A percentile compares a stretch with the other conserved stretches of the same genome.
These are phyloP conservation scores for Anableps anableps DNA, from an alignment of 2,797 vertebrate species.

Conservation along the genomic window DNA sequence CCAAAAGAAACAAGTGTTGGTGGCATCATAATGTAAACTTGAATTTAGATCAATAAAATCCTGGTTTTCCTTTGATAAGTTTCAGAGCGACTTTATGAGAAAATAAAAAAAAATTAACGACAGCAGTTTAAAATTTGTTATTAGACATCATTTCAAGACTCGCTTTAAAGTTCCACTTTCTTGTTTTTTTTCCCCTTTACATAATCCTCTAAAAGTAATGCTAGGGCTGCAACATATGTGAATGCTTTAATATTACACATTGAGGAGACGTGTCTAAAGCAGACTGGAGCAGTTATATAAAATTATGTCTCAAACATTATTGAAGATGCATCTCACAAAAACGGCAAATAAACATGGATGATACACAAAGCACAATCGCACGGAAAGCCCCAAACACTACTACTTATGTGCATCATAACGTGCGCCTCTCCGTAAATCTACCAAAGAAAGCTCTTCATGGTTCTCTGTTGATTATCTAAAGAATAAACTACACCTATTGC, in stretches of 20 bases:
- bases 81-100: not conserved
- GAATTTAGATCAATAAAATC: conserved; percentile 25
- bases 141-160: not conserved
- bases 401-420: not conserved
- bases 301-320: not conserved
- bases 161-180: not conserved
- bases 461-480: not conserved
- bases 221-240: too few species aligned
- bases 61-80: not conserved
- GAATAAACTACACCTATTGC: conserved; percentile 5
- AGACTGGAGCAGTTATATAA: not conserved
- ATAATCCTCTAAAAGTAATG: not conserved
- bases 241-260: not conserved
- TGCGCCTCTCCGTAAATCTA: not conserved
- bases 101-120: not conserved
- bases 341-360: not conserved
- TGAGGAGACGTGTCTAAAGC: not conserved
- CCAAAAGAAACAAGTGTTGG: conserved; percentile 8
- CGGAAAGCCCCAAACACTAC: not conserved
- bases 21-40: conserved; percentile 1
- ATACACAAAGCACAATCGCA: not conserved
- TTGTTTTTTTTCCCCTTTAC: not conserved
- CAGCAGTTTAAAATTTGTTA: not conserved
- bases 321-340: not conserved
- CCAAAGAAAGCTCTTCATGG: not conserved